A percentile compares a stretch with the other conserved stretches of the same genome.
phyloP scores from a whole-genome alignment of 2,797 vertebrate species.

The Xerus rutilus region DNA sequence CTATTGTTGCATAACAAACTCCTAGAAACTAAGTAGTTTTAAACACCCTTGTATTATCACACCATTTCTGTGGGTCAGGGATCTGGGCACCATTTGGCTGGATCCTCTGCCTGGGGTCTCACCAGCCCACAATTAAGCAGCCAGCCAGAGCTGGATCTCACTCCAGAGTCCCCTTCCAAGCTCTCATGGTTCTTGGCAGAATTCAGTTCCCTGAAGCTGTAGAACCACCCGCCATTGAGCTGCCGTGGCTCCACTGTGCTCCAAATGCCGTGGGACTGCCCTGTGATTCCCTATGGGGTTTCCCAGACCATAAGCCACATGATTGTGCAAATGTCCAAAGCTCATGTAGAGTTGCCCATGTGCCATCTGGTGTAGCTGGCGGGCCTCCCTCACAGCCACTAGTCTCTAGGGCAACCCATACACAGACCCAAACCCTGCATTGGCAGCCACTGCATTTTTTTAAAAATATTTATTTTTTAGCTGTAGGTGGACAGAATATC shows the following conservation, averaged over 20 bases:
- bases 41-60: background rate
- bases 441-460: background rate
- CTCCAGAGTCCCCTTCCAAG: too few relatives aligned
- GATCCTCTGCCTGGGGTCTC: background rate
- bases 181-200: background rate
- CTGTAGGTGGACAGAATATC: too few relatives aligned
- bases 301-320: rapidly evolving
- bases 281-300: background rate
- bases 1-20: background rate
- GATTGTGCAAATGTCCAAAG: background rate
- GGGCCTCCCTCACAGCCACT: background rate
- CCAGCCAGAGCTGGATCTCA: background rate
- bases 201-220: background rate
- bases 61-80: background rate
- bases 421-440: background rate
- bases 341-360: background rate
- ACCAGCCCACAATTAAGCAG: too few relatives aligned
- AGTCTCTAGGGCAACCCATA: background rate
- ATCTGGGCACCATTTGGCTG: background rate
- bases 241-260: background rate
- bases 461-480: too few relatives aligned
- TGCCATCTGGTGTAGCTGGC: background rate
- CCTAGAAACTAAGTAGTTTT: background rate
- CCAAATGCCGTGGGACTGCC: background rate
- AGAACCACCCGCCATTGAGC: background rate